Percentiles rank a stretch among this genome's conserved stretches.
These are phyloP conservation scores for Eutrigla gurnardus DNA, from an alignment of 2,797 vertebrate species.

Conservation along the genomic window DNA sequence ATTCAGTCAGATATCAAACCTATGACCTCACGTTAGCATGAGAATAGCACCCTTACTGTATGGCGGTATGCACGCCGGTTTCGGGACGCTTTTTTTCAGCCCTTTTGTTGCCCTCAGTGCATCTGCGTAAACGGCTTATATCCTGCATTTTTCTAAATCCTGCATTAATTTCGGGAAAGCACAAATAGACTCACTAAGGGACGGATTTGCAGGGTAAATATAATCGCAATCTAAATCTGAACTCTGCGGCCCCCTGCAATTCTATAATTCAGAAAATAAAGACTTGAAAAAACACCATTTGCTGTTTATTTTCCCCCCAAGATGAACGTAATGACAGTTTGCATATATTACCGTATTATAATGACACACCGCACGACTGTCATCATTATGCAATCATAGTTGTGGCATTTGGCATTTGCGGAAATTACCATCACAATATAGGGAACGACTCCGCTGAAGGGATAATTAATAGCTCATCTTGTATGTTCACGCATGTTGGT, in stretches of 20 bases:
- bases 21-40: constrained; percentile 5
- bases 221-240: constrained; percentile 59
- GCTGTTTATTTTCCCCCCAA: not conserved
- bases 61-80: constrained; percentile 20
- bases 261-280: not conserved
- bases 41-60: constrained; percentile 11
- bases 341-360: not conserved
- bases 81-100: constrained; percentile 28
- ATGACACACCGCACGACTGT: not conserved
- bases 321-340: not conserved
- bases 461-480: not conserved
- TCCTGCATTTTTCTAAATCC: constrained; percentile 64
- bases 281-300: not conserved
- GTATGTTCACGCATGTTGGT: not conserved
- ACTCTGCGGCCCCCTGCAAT: constrained; percentile 9
- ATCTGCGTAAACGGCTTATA: constrained; percentile 62
- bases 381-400: not conserved
- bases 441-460: not conserved
- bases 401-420: not conserved
- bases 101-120: constrained; percentile 47
- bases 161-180: constrained; percentile 57
- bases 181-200: constrained; percentile 53
- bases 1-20: constrained; percentile 27
- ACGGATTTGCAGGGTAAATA: constrained; percentile 59
- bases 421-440: not conserved